phyloP scores from a whole-genome alignment of 1,140 invertebrate species.

The Zaprionus camerounensis region DNA sequence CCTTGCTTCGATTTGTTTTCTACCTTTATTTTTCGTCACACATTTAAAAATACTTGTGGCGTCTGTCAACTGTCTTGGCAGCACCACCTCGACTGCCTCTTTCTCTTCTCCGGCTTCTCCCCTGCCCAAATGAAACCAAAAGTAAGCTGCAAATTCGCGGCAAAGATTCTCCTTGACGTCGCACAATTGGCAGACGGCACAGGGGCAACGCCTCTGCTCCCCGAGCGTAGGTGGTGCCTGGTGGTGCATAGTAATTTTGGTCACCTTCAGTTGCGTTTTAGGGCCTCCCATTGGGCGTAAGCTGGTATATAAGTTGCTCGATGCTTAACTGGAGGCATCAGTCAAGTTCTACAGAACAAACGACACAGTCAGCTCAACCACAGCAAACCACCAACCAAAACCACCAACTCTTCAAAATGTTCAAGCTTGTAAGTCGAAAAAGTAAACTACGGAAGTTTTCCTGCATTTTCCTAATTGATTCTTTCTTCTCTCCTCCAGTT shows the following conservation, averaged over 20 bases:
- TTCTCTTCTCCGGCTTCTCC: background rate
- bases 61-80: constrained; percentile 8
- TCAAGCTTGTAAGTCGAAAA: constrained; percentile 76
- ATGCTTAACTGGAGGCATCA: constrained; percentile 58
- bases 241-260: constrained; percentile 59
- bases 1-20: constrained; percentile 42
- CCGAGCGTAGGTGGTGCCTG: constrained; percentile 34
- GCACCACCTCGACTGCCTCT: background rate
- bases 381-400: constrained; percentile 12
- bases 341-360: constrained; percentile 77
- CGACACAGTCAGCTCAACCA: constrained; percentile 37
- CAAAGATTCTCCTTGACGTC: constrained; percentile 71
- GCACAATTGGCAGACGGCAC: constrained; percentile 36
- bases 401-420: constrained; percentile 64
- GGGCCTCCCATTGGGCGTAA: constrained; percentile 34
- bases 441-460: background rate
- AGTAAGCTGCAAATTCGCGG: constrained; percentile 62
- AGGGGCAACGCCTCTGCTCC: constrained; percentile 24
- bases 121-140: constrained; percentile 63
- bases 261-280: constrained; percentile 53
- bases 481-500: constrained; percentile 40
- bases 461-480: background rate
- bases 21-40: constrained; percentile 52
- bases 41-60: constrained; percentile 67
- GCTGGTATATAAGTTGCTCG: constrained; percentile 60